Percentiles rank a stretch among this genome's conserved stretches.
phyloP scores from a whole-genome alignment of 1,140 invertebrate species.

The Musca vetustissima region DNA sequence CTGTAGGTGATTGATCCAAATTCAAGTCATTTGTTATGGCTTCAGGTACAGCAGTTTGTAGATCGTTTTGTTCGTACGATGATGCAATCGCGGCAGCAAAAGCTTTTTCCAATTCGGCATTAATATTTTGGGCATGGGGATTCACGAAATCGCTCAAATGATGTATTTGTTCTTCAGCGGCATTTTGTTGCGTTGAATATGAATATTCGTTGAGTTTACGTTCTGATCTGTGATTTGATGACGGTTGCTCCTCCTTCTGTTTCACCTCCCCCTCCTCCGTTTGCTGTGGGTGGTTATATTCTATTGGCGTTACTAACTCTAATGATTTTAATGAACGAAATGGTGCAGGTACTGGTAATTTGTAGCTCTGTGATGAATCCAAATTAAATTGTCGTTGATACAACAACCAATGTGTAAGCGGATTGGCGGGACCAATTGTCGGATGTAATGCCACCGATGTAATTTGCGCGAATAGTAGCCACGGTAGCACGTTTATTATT shows the following conservation, averaged over 20 bases:
- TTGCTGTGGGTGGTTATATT: neutral
- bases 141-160: conserved; percentile 2
- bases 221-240: neutral
- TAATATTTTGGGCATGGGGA: conserved; percentile 15
- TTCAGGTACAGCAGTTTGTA: neutral
- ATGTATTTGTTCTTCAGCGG: too few species aligned
- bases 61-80: neutral
- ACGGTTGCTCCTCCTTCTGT: neutral
- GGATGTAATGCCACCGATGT: too few species aligned
- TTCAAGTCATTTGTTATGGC: conserved; percentile 6
- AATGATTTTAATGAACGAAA: neutral
- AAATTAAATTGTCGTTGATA: neutral
- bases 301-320: neutral
- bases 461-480: too few species aligned
- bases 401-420: conserved; percentile 1
- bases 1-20: conserved; percentile 21
- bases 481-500: neutral
- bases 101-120: conserved; percentile 18
- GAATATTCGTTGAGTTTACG: too few species aligned
- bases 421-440: too few species aligned
- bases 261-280: too few species aligned
- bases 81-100: conserved; percentile 13
- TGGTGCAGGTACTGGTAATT: conserved; percentile 1
- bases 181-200: too few species aligned
- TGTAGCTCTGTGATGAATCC: neutral